These are phyloP conservation scores for Myotis findleyi DNA, from an alignment of 2,797 vertebrate genomes.

Conservation along the genomic window DNA sequence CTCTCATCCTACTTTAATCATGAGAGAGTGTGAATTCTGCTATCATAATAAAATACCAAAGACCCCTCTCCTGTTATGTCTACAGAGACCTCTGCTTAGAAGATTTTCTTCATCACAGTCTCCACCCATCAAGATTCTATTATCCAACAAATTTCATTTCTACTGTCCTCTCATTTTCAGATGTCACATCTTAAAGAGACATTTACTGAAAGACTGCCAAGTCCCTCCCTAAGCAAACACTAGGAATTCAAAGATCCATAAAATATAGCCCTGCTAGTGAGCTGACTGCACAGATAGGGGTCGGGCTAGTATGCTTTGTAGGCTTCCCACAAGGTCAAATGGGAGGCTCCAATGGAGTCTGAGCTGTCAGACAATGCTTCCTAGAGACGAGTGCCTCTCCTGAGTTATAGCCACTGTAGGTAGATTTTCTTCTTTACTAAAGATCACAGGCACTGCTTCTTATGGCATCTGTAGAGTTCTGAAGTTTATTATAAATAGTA, in stretches of 20 bases:
- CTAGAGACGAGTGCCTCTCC: neutral
- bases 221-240: neutral
- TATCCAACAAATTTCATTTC: neutral
- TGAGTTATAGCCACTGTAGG: neutral
- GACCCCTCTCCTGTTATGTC: neutral
- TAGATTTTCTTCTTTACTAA: neutral
- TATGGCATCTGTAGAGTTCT: neutral
- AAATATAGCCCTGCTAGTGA: neutral
- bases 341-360: neutral
- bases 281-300: neutral
- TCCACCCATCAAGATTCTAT: neutral
- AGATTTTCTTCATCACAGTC: neutral
- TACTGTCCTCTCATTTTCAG: neutral
- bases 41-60: neutral
- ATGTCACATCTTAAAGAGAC: neutral
- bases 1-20: neutral
- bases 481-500: neutral
- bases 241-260: neutral
- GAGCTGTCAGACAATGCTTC: neutral
- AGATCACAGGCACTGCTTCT: neutral
- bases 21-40: neutral
- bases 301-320: neutral
- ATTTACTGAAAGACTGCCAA: neutral
- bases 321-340: neutral
- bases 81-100: neutral